Conservation (phyloP, 2,888 invertebrate species). For the Pollenia labialis region DNA sequence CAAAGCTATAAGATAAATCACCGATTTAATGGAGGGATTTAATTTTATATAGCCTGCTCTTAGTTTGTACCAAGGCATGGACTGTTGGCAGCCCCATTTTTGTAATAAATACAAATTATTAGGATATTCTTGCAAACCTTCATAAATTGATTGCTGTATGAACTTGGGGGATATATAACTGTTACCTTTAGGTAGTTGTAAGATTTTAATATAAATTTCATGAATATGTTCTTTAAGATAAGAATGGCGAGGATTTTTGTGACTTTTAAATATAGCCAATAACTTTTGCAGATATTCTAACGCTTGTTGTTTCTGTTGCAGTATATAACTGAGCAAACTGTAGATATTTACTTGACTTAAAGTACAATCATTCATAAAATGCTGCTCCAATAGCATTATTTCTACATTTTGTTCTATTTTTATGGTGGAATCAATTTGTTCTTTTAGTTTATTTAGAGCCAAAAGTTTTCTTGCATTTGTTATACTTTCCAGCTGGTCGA, state of each 20-base stretch:
- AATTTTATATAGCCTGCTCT: constrained; percentile 83
- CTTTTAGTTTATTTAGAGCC: constrained; percentile 74
- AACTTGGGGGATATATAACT: constrained; percentile 83
- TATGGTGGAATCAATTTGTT: constrained; percentile 74
- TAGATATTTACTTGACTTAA: constrained; percentile 78
- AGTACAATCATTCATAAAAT: constrained; percentile 79
- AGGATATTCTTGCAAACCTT: constrained; percentile 85
- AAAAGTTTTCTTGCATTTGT: constrained; percentile 75
- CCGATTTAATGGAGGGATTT: constrained; percentile 84
- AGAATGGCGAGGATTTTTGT: constrained; percentile 74
- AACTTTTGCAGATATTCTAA: constrained; percentile 76
- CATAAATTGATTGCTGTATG: constrained; percentile 82
- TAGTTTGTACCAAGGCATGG: constrained; percentile 86
- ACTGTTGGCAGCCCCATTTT: constrained; percentile 82
- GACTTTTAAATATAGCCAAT: constrained; percentile 74
- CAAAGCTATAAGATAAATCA: constrained; percentile 84
- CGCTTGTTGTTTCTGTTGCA: constrained; percentile 76
- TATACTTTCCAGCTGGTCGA: constrained; percentile 44
- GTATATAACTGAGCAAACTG: constrained; percentile 76
- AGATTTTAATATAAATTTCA: constrained; percentile 82
- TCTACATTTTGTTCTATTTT: constrained; percentile 76
- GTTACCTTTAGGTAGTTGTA: constrained; percentile 75
- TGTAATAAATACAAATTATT: constrained; percentile 86
- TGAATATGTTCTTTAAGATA: constrained; percentile 84
- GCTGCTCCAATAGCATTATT: constrained; percentile 80